Evolutionary conservation across 2,113 vertebrate genomes (phyloP), one percentile per base, ranked within the genome.

Genomic region (Todiramphus saurophagus): DNA sequence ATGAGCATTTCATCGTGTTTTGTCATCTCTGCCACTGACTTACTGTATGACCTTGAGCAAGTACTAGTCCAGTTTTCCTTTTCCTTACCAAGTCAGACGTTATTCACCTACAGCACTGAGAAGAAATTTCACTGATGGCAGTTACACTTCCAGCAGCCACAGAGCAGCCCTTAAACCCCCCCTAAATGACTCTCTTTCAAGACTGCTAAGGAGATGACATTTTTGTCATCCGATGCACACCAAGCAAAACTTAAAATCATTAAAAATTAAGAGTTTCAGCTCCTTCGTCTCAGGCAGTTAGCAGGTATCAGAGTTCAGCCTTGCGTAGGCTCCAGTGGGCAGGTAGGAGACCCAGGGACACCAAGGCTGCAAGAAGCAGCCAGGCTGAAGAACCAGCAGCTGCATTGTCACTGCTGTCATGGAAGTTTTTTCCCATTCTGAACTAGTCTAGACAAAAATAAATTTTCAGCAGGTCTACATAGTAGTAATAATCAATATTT

Each of bases 401-500:
- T 63, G 68, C 91, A 39, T 13, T 87, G 66, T 33, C 16, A 5
- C 63, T 70, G 93, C 74, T 94, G 84, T 91, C 82, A 91, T 80
- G 92, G 93, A 87, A 94, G 46, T 58, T 90, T 66, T 37, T 92
- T 39, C 66, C 72, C 46, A 44, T 70, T 89, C 67, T 63, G 69
- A 91, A 83, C 27, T 23, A 79, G 63, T n/a, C 73, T n/a, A 83
- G 94, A 89, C 60, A 88, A 93, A 93, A 89, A 88, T 66, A 87
- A 92, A 64, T 83, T 87, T 75, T 80, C 81, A 82, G 78, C 58
- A 66, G 80, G 77, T 93, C 76, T 55, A 39, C 41, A 6, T 23
- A 83, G 80, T 80, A 0, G 0, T 51, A 83, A 83, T 90, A 75
- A 94, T 94, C 96, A 93, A 93, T 89, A 87, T 96, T 96, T 97